A percentile compares a stretch with the other conserved stretches of the same genome.
phyloP scores from a whole-genome alignment of 1,140 invertebrate genomes.

The Zaprionus ghesquierei region DNA sequence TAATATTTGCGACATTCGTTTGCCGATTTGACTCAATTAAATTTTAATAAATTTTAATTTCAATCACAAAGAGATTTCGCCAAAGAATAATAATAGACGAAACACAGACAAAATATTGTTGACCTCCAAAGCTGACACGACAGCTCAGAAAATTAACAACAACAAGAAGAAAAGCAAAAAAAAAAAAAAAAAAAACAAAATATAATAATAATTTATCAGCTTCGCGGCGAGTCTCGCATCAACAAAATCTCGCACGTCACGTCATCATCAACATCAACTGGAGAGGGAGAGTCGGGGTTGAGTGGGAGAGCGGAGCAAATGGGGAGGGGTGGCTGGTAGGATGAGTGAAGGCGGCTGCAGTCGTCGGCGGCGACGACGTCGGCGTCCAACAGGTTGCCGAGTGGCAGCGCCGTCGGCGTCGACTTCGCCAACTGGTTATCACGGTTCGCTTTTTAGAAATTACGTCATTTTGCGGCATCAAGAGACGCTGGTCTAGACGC shows the following conservation, averaged over 20 bases:
- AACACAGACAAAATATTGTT: slow-evolving; percentile 37
- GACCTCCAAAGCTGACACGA: slow-evolving; percentile 72
- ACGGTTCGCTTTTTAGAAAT: slow-evolving; percentile 70
- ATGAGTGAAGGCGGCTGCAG: slow-evolving; percentile 16
- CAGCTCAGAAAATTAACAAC: slow-evolving; percentile 53
- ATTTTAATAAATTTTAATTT: slow-evolving; percentile 74
- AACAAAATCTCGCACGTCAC: slow-evolving; percentile 71
- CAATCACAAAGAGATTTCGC: slow-evolving; percentile 58
- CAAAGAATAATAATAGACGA: slow-evolving; percentile 34
- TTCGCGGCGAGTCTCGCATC: slow-evolving; percentile 49
- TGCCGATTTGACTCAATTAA: slow-evolving; percentile 59
- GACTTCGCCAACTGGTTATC: slow-evolving; percentile 70
- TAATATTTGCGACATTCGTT: slow-evolving; percentile 21
- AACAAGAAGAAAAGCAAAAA: too few relatives aligned
- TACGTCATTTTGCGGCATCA: slow-evolving; percentile 65
- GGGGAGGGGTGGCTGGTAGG: background rate
- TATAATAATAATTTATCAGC: slow-evolving; percentile 72
- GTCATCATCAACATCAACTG: slow-evolving; percentile 55
- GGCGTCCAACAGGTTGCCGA: slow-evolving; percentile 65
- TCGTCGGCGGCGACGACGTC: slow-evolving; percentile 12
- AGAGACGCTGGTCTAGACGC: slow-evolving; percentile 46
- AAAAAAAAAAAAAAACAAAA: slow-evolving; percentile 37
- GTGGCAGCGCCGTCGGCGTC: slow-evolving; percentile 35
- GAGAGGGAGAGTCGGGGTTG: background rate
- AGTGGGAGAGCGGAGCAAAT: too few relatives aligned